These are phyloP conservation scores for Ips nitidus DNA, from an alignment of 1,140 invertebrate species.

Conservation along the genomic window DNA sequence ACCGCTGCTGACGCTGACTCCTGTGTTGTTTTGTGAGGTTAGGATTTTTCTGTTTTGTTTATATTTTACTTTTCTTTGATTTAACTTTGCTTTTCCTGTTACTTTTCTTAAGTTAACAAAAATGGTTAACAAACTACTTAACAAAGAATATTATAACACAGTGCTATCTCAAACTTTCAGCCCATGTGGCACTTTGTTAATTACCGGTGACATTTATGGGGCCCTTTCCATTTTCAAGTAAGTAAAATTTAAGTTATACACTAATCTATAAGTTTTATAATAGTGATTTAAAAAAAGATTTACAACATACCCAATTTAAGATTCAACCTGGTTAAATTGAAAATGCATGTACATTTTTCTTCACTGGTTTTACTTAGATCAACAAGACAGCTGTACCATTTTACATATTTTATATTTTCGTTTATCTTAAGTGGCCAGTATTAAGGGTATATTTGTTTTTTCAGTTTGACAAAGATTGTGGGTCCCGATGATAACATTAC, in stretches of 20 bases:
- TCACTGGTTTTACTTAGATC: background rate
- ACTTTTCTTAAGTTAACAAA: background rate
- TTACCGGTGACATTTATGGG: constrained; percentile 82
- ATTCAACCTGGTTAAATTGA: background rate
- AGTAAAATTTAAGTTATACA: constrained; percentile 47
- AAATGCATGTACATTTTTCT: background rate
- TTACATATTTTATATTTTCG: background rate
- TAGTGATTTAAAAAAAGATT: background rate
- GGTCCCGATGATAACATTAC: constrained; percentile 60
- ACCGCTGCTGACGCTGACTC: background rate
- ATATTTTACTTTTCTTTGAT: background rate
- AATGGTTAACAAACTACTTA: constrained; percentile 43
- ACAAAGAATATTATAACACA: constrained; percentile 72
- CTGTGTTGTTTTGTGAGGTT: constrained; percentile 1
- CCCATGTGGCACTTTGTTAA: constrained; percentile 77
- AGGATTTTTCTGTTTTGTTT: background rate
- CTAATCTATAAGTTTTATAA: background rate
- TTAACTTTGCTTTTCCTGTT: background rate
- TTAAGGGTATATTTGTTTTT: constrained; percentile 35
- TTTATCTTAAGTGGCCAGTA: too few species aligned
- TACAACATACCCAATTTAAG: background rate
- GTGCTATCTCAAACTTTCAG: constrained; percentile 79
- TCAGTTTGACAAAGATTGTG: constrained; percentile 60
- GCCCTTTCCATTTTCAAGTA: constrained; percentile 82
- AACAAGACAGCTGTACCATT: background rate